Evolutionary conservation across 2,113 vertebrate species (phyloP).

Genomic region (Carlito syrichta): DNA sequence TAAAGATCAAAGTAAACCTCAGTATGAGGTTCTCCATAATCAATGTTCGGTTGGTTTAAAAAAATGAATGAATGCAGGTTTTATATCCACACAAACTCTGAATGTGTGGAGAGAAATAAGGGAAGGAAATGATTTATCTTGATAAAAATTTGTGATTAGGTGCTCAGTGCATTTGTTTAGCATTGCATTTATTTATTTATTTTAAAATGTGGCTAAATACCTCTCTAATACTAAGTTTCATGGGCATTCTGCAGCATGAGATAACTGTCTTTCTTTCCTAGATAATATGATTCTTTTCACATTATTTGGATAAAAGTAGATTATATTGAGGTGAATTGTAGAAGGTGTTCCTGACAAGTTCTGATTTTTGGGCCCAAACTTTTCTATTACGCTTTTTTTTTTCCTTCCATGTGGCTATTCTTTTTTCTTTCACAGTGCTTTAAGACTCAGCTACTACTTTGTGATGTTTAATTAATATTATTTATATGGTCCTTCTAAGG

Average conservation of each 20-base stretch:
- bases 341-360: neutral
- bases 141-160: neutral
- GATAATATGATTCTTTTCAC: neutral
- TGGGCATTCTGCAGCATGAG: neutral
- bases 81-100: neutral
- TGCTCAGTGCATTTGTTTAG: neutral
- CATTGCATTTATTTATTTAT: neutral
- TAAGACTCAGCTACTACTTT: neutral
- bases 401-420: neutral
- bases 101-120: neutral
- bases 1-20: neutral
- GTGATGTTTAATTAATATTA: constrained; percentile 31
- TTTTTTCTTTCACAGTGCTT: neutral
- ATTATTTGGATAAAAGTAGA: neutral
- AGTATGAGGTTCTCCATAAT: neutral
- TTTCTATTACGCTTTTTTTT: neutral
- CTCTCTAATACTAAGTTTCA: neutral
- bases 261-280: neutral
- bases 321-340: neutral
- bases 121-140: neutral
- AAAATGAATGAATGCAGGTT: neutral
- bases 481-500: neutral
- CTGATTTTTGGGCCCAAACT: neutral
- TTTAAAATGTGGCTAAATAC: neutral
- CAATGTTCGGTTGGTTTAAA: neutral